phyloP scores from a whole-genome alignment of 1,140 invertebrate genomes.

The Asbolus verrucosus region DNA sequence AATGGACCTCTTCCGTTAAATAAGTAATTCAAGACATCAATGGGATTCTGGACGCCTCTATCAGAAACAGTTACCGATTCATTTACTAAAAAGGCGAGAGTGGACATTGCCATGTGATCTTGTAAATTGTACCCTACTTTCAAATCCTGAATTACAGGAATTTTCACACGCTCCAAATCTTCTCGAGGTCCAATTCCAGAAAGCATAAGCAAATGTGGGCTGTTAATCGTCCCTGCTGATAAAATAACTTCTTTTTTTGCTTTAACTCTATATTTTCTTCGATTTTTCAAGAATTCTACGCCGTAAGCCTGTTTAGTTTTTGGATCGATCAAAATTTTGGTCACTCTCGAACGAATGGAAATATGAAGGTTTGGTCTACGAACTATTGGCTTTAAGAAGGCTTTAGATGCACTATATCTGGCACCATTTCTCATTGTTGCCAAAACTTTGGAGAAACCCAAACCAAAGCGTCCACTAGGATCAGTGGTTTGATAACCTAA shows the following conservation, averaged over 20 bases:
- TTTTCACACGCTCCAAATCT: constrained; percentile 76
- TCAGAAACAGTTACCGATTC: constrained; percentile 84
- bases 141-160: constrained; percentile 77
- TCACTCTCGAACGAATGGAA: constrained; percentile 74
- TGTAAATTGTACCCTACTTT: constrained; percentile 88
- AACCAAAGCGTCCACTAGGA: constrained; percentile 72
- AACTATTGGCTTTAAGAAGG: constrained; percentile 73
- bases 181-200: constrained; percentile 89
- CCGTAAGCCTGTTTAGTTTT: constrained; percentile 72
- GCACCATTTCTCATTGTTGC: constrained; percentile 77
- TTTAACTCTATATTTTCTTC: constrained; percentile 75
- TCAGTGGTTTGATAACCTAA: constrained; percentile 78
- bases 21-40: constrained; percentile 78
- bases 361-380: constrained; percentile 78
- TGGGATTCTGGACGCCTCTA: constrained; percentile 79
- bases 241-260: constrained; percentile 88
- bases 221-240: constrained; percentile 88
- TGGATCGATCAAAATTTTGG: constrained; percentile 75
- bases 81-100: constrained; percentile 82
- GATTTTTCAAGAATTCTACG: constrained; percentile 80
- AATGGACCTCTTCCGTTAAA: constrained; percentile 84
- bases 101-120: constrained; percentile 88
- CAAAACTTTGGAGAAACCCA: constrained; percentile 69
- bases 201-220: constrained; percentile 91
- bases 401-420: constrained; percentile 78